phyloP scores from a whole-genome alignment of 2,888 invertebrate species.

The Patella ulyssiponensis region DNA sequence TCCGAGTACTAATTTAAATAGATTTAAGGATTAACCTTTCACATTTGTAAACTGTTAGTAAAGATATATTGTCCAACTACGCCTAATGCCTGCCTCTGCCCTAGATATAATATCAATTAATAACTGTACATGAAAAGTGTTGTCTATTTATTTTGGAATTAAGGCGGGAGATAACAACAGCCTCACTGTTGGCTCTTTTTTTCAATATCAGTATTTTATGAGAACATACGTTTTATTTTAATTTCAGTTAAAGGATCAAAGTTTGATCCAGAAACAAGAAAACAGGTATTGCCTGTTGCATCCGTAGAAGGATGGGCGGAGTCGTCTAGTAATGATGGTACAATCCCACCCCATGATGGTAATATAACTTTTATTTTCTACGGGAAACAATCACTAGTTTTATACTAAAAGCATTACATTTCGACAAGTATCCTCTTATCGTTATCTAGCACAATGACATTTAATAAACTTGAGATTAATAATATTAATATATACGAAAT shows the following conservation, averaged over 20 bases:
- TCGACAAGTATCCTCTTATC: neutral
- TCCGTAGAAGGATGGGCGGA: conserved; percentile 53
- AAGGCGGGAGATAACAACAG: too few species aligned
- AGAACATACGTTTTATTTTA: conserved; percentile 12
- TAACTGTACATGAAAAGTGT: too few species aligned
- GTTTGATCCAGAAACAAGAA: conserved; percentile 49
- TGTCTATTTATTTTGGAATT: too few species aligned
- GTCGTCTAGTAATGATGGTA: conserved; percentile 43
- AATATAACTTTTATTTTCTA: neutral
- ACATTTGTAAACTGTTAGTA: too few species aligned
- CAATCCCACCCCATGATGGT: conserved; percentile 24
- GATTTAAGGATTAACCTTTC: too few species aligned
- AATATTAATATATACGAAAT: neutral
- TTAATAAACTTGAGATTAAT: neutral
- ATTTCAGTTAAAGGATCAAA: conserved; percentile 55
- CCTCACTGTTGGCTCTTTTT: too few species aligned
- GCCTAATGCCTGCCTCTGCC: too few species aligned
- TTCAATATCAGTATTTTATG: too few species aligned
- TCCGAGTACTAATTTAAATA: too few species aligned
- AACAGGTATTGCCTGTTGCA: conserved; percentile 34
- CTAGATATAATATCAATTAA: too few species aligned
- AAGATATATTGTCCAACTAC: too few species aligned
- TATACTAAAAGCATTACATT: neutral
- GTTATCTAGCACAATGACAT: neutral
- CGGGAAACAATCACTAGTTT: too few species aligned